A percentile compares a stretch with the other conserved stretches of the same genome.
Evolutionary conservation across 2,888 invertebrate species (phyloP).

Genomic region (Galeopsomyia nigrocyanea): DNA sequence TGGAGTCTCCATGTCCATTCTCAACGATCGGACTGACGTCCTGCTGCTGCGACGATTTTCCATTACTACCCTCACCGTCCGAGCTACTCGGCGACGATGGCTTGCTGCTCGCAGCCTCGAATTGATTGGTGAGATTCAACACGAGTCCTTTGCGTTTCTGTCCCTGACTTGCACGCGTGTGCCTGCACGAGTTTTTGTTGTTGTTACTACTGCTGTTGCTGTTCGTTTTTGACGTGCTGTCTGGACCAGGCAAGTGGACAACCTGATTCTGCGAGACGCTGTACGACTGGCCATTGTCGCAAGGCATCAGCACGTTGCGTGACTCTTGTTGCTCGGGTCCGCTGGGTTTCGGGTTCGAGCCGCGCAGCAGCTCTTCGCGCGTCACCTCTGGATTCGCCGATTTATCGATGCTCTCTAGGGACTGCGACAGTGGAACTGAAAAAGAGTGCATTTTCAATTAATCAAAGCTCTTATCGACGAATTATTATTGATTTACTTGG

Average conservation of each 20-base stretch:
- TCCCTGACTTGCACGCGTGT: conserved; percentile 71
- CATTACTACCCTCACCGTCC: conserved; percentile 48
- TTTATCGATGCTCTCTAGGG: conserved; percentile 76
- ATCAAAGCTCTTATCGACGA: background rate
- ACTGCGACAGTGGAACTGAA: conserved; percentile 75
- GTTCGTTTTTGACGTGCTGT: conserved; percentile 50
- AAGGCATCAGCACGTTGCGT: conserved; percentile 87
- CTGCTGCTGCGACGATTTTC: conserved; percentile 25
- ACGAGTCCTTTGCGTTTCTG: conserved; percentile 70
- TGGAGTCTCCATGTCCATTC: conserved; percentile 48
- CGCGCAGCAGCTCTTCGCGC: conserved; percentile 64
- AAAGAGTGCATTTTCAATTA: background rate
- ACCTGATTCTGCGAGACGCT: conserved; percentile 94
- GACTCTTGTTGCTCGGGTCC: conserved; percentile 71
- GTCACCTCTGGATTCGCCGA: conserved; percentile 61
- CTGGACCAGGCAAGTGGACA: conserved; percentile 81
- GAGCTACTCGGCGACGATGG: conserved; percentile 63
- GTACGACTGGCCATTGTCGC: conserved; percentile 87
- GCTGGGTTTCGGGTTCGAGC: conserved; percentile 64
- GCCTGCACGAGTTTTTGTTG: conserved; percentile 19
- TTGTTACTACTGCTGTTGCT: conserved; percentile 9
- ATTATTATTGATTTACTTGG: too few relatives aligned
- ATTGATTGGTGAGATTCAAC: conserved; percentile 72
- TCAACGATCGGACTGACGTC: conserved; percentile 41
- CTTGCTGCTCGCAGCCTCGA: conserved; percentile 69